Evolutionary conservation across 2,888 invertebrate genomes (phyloP).

Genomic region (Eristalis tenax): DNA sequence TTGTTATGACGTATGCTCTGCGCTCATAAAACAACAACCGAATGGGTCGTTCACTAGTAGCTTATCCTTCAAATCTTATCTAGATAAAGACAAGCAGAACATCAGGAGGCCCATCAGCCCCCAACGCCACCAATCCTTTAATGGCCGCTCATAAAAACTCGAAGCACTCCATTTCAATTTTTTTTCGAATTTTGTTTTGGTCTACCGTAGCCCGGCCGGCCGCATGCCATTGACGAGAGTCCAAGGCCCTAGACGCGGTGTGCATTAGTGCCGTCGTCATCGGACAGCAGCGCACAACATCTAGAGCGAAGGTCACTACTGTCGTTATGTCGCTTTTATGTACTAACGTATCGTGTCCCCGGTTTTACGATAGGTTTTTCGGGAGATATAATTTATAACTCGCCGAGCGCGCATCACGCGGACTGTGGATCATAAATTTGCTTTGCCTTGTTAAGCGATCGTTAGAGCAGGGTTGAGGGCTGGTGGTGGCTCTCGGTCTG

Average conservation of each 20-base stretch:
- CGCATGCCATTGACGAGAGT: neutral
- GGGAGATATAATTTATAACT: conserved; percentile 35
- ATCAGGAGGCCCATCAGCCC: neutral
- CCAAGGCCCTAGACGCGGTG: neutral
- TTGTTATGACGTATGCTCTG: neutral
- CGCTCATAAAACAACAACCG: neutral
- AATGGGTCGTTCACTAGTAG: neutral
- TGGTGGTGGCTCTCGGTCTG: neutral
- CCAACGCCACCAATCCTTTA: neutral
- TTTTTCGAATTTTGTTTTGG: neutral
- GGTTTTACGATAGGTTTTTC: conserved; percentile 28
- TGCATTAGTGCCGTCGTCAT: neutral
- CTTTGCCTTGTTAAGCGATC: conserved; percentile 13
- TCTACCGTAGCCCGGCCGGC: neutral
- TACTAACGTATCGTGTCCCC: neutral
- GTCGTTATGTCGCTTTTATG: neutral
- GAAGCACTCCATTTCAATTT: neutral
- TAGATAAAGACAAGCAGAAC: neutral
- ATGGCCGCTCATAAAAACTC: neutral
- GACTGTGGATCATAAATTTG: conserved; percentile 37
- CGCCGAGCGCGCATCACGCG: conserved; percentile 1
- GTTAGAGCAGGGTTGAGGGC: neutral
- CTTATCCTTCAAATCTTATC: neutral
- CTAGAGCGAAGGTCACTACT: neutral
- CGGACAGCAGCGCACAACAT: neutral